Conservation (phyloP, 2,888 invertebrate species). For the Phalera bucephala region DNA sequence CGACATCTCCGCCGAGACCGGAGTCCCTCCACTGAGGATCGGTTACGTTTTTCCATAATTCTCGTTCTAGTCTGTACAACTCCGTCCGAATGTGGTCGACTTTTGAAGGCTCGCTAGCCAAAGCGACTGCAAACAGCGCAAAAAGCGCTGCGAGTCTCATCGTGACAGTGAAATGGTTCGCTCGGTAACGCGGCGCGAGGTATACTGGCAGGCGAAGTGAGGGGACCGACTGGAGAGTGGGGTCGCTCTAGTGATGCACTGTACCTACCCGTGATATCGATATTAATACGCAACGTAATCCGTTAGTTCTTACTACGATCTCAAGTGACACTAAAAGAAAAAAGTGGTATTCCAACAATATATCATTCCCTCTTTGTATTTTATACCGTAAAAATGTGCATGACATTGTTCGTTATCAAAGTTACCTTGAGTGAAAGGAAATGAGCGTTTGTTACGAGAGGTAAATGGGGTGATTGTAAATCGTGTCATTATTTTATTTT, state of each 20-base stretch:
- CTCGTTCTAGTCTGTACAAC: constrained; percentile 82
- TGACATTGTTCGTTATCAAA: constrained; percentile 19
- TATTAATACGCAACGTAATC: constrained; percentile 1
- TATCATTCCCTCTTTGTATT: constrained; percentile 7
- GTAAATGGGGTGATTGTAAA: constrained; percentile 11
- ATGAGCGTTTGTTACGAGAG: constrained; percentile 17
- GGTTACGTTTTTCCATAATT: constrained; percentile 73
- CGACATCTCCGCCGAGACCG: constrained; percentile 76
- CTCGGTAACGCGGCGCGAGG: constrained; percentile 50
- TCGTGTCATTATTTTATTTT: constrained; percentile 11
- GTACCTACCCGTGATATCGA: constrained; percentile 6
- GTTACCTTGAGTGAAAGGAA: constrained; percentile 17
- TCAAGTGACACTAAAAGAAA: constrained; percentile 9
- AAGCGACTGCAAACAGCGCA: constrained; percentile 48
- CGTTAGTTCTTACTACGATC: constrained; percentile 8
- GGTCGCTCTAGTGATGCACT: constrained; percentile 52
- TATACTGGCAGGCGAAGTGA: constrained; percentile 54
- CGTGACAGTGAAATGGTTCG: constrained; percentile 39
- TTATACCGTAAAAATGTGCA: constrained; percentile 11
- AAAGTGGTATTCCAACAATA: constrained; percentile 8
- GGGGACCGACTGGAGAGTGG: constrained; percentile 54
- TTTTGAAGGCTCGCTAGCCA: constrained; percentile 55
- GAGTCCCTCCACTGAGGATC: constrained; percentile 60
- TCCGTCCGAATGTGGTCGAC: constrained; percentile 85
- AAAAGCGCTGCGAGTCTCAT: constrained; percentile 65